Conservation (phyloP, 2,113 vertebrate species). For the Cochlearius cochlearius region DNA sequence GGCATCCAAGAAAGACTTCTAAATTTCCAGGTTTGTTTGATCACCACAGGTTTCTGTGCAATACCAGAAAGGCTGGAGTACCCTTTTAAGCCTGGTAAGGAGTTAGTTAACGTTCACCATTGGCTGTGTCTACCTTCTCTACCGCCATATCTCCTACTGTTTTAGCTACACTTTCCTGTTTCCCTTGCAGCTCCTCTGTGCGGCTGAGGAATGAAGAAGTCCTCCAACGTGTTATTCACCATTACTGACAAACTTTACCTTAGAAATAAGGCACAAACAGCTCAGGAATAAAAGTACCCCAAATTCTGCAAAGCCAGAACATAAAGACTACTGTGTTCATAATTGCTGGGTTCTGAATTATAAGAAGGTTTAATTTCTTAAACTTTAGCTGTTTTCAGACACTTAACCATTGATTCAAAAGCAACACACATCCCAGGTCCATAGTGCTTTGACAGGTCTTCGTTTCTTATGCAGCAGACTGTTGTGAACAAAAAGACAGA, state of each 20-base stretch:
- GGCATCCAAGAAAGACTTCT: slow-evolving; percentile 71
- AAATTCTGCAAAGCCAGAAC: not conserved
- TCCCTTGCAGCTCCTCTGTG: slow-evolving; percentile 74
- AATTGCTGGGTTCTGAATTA: slow-evolving; percentile 73
- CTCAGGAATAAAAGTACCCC: not conserved
- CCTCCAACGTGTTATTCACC: slow-evolving; percentile 66
- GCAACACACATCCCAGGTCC: slow-evolving; percentile 66
- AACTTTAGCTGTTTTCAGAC: slow-evolving; percentile 71
- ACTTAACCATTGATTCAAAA: slow-evolving; percentile 73
- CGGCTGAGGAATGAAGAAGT: slow-evolving; percentile 75
- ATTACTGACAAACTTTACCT: slow-evolving; percentile 77
- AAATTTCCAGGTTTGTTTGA: slow-evolving; percentile 72
- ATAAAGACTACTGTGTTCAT: slow-evolving; percentile 66
- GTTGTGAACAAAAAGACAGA: not conserved
- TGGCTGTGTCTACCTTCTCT: slow-evolving; percentile 61
- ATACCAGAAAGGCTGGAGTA: not conserved
- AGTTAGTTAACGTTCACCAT: not conserved
- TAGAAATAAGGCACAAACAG: not conserved
- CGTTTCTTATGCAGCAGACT: slow-evolving; percentile 67
- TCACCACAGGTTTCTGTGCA: slow-evolving; percentile 73
- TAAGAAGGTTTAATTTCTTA: slow-evolving; percentile 56
- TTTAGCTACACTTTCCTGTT: slow-evolving; percentile 79
- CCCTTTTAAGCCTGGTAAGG: not conserved
- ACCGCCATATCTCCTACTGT: slow-evolving; percentile 79
- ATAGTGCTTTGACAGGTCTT: slow-evolving; percentile 80